Evolutionary conservation across 2,113 vertebrate genomes (phyloP).

Genomic region (Gallinago jamesoni): DNA sequence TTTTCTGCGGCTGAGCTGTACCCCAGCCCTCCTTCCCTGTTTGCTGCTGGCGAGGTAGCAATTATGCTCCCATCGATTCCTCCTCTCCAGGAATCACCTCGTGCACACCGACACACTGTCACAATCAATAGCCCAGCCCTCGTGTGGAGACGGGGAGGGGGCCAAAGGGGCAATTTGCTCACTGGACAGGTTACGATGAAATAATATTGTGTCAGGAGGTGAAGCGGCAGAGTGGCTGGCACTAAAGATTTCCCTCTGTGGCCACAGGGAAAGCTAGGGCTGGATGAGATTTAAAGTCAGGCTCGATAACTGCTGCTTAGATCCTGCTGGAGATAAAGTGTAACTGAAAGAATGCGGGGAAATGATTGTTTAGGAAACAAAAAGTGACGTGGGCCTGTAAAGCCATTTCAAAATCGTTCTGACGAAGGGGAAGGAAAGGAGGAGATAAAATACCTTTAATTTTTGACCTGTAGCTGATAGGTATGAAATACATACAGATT

Average conservation of each 20-base stretch:
- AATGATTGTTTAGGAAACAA: conserved; percentile 1
- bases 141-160: not conserved
- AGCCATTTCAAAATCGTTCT: not conserved
- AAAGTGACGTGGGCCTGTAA: conserved; percentile 9
- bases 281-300: conserved; percentile 40
- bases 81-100: conserved; percentile 21
- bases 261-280: not conserved
- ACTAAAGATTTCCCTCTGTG: conserved; percentile 15
- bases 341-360: conserved; percentile 18
- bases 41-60: not conserved
- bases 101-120: not conserved
- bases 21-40: not conserved
- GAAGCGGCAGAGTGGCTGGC: conserved; percentile 9
- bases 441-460: conserved; percentile 2
- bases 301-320: conserved; percentile 14
- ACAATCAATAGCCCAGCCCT: conserved; percentile 44
- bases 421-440: not conserved
- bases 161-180: conserved; percentile 42
- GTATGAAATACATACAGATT: not conserved
- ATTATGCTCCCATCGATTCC: conserved; percentile 28
- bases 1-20: not conserved
- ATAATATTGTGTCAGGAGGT: conserved; percentile 57
- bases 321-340: conserved; percentile 32
- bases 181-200: conserved; percentile 42
- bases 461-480: not conserved